Evolutionary conservation across 2,113 vertebrate genomes (phyloP), one percentile per base, ranked within the genome.

Genomic region (Lynx canadensis): DNA sequence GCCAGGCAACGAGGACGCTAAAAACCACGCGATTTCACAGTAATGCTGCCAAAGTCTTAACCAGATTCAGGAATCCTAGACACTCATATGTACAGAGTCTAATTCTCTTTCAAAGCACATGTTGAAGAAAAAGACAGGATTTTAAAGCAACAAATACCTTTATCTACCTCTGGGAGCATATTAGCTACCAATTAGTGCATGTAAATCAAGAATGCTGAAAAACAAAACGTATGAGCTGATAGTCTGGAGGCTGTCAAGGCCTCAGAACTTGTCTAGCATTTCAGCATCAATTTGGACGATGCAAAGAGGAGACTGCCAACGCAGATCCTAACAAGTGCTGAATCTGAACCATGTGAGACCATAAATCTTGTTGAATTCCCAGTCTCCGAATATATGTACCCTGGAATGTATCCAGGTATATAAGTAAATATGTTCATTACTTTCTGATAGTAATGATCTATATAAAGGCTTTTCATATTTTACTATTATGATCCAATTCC

Each of bases 151-250:
- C 86, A 29, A 92, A 96, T 94, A 84, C 50, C 90, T 60, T 90
- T 86, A 63, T 82, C 94, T 94, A 41, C 85, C 80, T 96, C 66
- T 97, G 55, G 71, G 96, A 97, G 79, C 27, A 78, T 31, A 50
- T 97, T 90, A 98, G 92, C 78, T 96, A 87, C 93, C 92, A 97
- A 14, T 94, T 88, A 97, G 74, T 38, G 15, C 89, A 85, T 91
- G 82, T 79, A 95, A 98, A 90, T 52, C 9, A 98, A 85, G 91
- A 97, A 52, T 13, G 16, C 82, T 71, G 81, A 66, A 52, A 95
- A 41, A 14, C 71, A 57, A 84, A 95, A 90, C 1, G 0, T 8
- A 0, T 5, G 18, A 65, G 1, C 1, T 0, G 48, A 2, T 1
- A 41, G n/a, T 57, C 81, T 73, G 21, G 74, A 95, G 1, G 4